A percentile compares a stretch with the other conserved stretches of the same genome.
Evolutionary conservation across 2,888 invertebrate genomes (phyloP).

Genomic region (Cynaeus angustus): DNA sequence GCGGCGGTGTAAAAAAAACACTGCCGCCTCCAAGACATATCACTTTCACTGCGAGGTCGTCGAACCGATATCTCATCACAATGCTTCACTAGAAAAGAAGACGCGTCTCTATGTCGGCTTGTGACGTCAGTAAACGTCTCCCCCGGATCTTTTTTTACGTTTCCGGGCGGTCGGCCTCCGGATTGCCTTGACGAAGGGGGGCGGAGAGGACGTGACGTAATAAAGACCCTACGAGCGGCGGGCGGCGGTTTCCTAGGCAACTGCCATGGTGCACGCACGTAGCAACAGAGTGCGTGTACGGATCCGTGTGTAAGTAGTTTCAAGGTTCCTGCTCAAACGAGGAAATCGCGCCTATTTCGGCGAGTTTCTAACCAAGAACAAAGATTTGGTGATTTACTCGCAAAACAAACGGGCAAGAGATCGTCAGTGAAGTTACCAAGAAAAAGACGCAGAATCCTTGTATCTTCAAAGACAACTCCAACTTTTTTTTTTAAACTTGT

Average conservation of each 20-base stretch:
- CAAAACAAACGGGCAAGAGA: background rate
- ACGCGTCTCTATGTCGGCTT: constrained; percentile 4
- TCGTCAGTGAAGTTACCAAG: too few species aligned
- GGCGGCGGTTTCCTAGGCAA: constrained; percentile 55
- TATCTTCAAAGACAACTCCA: too few species aligned
- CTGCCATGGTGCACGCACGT: constrained; percentile 55
- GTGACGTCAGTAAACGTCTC: constrained; percentile 34
- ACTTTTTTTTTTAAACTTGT: too few species aligned
- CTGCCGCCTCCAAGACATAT: constrained; percentile 4
- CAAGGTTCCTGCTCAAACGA: constrained; percentile 33
- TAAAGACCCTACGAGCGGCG: constrained; percentile 44
- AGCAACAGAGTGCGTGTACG: constrained; percentile 56
- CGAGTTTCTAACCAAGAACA: background rate
- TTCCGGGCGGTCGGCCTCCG: constrained; percentile 25
- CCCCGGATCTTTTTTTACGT: constrained; percentile 30
- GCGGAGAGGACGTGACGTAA: constrained; percentile 44
- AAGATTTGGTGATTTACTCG: constrained; percentile 25
- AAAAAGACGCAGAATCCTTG: too few species aligned
- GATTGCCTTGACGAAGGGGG: constrained; percentile 18
- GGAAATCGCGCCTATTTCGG: constrained; percentile 34
- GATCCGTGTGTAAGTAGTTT: constrained; percentile 33
- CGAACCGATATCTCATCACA: constrained; percentile 30
- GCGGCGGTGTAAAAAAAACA: background rate
- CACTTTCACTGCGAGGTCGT: constrained; percentile 25
- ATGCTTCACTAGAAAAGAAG: background rate